phyloP scores from a whole-genome alignment of 1,140 invertebrate species.

The Drosophila nikananu region DNA sequence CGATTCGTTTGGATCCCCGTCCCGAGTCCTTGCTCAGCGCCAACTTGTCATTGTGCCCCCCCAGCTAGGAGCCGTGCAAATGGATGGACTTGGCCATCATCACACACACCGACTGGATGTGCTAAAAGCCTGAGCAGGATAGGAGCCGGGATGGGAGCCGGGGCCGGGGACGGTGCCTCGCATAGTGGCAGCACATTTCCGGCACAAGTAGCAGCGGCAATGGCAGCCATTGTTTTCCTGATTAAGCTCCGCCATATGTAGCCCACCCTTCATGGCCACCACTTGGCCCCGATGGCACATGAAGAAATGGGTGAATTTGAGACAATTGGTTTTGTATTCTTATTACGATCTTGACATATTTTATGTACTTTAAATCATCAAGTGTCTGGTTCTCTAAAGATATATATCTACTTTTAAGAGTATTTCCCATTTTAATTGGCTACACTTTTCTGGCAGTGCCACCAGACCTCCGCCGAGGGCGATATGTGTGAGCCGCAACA shows the following conservation, averaged over 20 bases:
- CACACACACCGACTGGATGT: conserved; percentile 23
- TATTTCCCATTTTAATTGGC: background rate
- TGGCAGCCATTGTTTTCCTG: conserved; percentile 66
- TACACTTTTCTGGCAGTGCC: background rate
- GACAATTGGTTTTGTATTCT: background rate
- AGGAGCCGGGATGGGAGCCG: background rate
- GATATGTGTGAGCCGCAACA: conserved; percentile 53
- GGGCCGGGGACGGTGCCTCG: background rate
- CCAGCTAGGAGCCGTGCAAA: conserved; percentile 13
- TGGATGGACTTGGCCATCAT: conserved; percentile 29
- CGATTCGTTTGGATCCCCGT: conserved; percentile 23
- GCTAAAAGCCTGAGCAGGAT: conserved; percentile 37
- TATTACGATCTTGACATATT: background rate
- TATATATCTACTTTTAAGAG: background rate
- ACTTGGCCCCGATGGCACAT: conserved; percentile 18
- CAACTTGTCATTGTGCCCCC: conserved; percentile 43
- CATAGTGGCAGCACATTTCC: conserved; percentile 58
- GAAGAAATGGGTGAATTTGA: background rate
- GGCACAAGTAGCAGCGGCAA: conserved; percentile 37
- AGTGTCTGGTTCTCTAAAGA: background rate
- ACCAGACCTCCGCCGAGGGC: conserved; percentile 6
- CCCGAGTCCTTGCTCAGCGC: conserved; percentile 7
- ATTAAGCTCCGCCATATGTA: conserved; percentile 73
- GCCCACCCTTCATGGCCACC: conserved; percentile 4
- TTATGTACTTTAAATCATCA: background rate